These are phyloP conservation scores for Cyanoliseus patagonus DNA, from an alignment of 2,113 vertebrate genomes.

Conservation along the genomic window DNA sequence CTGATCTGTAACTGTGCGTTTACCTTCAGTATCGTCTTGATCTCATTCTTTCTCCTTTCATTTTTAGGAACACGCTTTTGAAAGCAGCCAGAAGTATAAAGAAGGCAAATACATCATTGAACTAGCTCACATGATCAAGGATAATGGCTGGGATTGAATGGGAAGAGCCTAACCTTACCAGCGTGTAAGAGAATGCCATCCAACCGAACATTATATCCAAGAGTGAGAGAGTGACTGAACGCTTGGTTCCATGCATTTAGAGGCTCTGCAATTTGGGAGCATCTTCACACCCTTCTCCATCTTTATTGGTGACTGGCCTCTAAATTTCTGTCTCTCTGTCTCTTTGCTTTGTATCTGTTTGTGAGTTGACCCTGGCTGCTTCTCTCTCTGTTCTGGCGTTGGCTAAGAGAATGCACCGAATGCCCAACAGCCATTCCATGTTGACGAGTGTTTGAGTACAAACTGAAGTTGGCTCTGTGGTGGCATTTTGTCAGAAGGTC, in stretches of 20 bases:
- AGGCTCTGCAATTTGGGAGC: constrained; percentile 76
- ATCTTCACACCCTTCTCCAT: constrained; percentile 77
- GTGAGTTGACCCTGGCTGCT: constrained; percentile 80
- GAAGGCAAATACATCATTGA: constrained; percentile 99
- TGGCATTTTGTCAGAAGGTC: constrained; percentile 22
- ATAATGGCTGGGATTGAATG: constrained; percentile 96
- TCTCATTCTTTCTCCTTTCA: not conserved
- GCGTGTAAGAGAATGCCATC: constrained; percentile 73
- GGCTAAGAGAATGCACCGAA: constrained; percentile 71
- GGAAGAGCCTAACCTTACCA: constrained; percentile 39
- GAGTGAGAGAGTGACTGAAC: constrained; percentile 81
- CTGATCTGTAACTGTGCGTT: rapidly evolving
- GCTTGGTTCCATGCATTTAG: constrained; percentile 81
- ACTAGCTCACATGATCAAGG: constrained; percentile 99
- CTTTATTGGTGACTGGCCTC: constrained; percentile 79
- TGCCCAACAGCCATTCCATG: constrained; percentile 51
- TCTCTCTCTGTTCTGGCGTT: constrained; percentile 77
- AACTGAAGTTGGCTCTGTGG: not conserved
- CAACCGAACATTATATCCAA: constrained; percentile 77
- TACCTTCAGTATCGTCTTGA: rapidly evolving
- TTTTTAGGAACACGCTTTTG: constrained; percentile 94
- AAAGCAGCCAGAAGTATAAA: constrained; percentile 99
- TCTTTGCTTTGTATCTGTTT: constrained; percentile 84
- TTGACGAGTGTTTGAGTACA: not conserved
- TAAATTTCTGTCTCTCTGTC: constrained; percentile 82